Evolutionary conservation across 2,888 invertebrate genomes (phyloP).

Genomic region (Lasius fuliginosus): DNA sequence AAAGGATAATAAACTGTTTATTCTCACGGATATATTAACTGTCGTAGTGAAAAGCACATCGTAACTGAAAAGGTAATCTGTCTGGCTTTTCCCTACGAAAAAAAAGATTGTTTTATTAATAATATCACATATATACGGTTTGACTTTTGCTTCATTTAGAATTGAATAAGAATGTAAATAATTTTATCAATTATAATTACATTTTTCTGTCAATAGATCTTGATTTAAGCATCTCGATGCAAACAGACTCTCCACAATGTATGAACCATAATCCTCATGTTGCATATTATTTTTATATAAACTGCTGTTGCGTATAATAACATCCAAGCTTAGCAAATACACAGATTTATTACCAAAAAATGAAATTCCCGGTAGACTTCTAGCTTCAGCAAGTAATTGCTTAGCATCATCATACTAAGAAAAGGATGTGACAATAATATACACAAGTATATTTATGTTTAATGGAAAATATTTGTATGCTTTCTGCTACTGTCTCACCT

Average conservation of each 20-base stretch:
- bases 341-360: slow-evolving; percentile 69
- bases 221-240: slow-evolving; percentile 77
- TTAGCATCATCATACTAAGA: slow-evolving; percentile 76
- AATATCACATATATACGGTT: neutral
- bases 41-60: slow-evolving; percentile 69
- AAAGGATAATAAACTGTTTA: slow-evolving; percentile 80
- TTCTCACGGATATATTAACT: slow-evolving; percentile 72
- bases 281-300: slow-evolving; percentile 69
- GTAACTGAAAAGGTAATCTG: slow-evolving; percentile 69
- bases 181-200: slow-evolving; percentile 59
- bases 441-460: slow-evolving; percentile 13
- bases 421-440: slow-evolving; percentile 24
- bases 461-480: neutral
- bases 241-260: slow-evolving; percentile 78
- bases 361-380: slow-evolving; percentile 66
- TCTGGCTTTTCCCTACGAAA: slow-evolving; percentile 56
- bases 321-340: slow-evolving; percentile 75
- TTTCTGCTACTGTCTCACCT: slow-evolving; percentile 66
- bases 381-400: slow-evolving; percentile 72
- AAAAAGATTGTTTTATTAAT: slow-evolving; percentile 22
- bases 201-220: slow-evolving; percentile 50
- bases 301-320: slow-evolving; percentile 75
- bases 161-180: neutral
- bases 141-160: neutral
- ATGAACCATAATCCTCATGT: slow-evolving; percentile 76